Evolutionary conservation across 2,888 invertebrate genomes (phyloP).

Genomic region (Apotomis capreana): DNA sequence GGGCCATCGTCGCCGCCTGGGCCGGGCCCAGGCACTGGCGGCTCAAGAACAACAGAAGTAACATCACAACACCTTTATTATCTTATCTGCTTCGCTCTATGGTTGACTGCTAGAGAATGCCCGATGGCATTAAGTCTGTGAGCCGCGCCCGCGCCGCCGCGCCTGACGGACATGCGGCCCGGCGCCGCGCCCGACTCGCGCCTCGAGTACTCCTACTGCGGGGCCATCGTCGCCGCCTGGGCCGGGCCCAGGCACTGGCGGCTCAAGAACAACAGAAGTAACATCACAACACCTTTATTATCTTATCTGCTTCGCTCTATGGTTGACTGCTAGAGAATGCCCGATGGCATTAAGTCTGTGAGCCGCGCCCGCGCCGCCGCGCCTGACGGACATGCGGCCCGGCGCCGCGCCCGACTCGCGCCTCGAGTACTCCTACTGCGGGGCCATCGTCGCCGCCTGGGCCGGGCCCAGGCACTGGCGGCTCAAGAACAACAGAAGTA

Average conservation of each 20-base stretch:
- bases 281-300: slow-evolving; percentile 51
- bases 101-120: too few relatives aligned
- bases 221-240: slow-evolving; percentile 86
- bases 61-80: slow-evolving; percentile 49
- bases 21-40: slow-evolving; percentile 94
- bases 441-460: slow-evolving; percentile 81
- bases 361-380: slow-evolving; percentile 88
- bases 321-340: too few relatives aligned
- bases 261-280: slow-evolving; percentile 81
- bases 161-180: slow-evolving; percentile 66
- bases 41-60: slow-evolving; percentile 80
- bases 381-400: slow-evolving; percentile 76
- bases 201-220: slow-evolving; percentile 88
- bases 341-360: too few relatives aligned
- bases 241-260: slow-evolving; percentile 94
- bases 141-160: slow-evolving; percentile 58
- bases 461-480: slow-evolving; percentile 50
- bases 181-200: slow-evolving; percentile 72
- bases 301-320: neutral
- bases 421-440: slow-evolving; percentile 92
- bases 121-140: too few relatives aligned
- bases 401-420: slow-evolving; percentile 72
- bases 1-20: slow-evolving; percentile 86
- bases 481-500: slow-evolving; percentile 7
- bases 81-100: slow-evolving; percentile 65